Evolutionary conservation across 2,888 invertebrate species (phyloP), one percentile per base, ranked within the genome.

Genomic region (Phragmatobia fuliginosa): DNA sequence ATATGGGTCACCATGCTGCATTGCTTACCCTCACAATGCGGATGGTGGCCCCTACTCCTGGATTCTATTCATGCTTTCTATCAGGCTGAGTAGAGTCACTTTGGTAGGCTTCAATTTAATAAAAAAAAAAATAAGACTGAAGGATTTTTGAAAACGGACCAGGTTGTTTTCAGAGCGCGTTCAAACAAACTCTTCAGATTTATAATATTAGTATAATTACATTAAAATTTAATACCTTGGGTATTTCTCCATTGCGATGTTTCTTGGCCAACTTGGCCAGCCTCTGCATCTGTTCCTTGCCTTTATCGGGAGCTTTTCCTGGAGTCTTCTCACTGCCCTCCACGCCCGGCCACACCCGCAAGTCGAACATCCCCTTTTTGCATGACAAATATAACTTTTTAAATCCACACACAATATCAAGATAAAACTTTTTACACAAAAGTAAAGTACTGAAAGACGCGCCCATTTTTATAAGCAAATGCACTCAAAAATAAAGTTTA

Each of bases 221-320:
- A n/a, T 0, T 7, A n/a, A 49, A 21, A 36, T 25, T 33, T 25
- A 36, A 73, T 85, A 96, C 97, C 95, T 99, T 98, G 45, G 97
- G 97, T 93, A 99, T 97, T 86, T 99, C 98, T 18, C 99, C 99
- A 90, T 98, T 98, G 69, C 98, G 96, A 89, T 99, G 99, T 87
- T 98, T 98, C 91, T 99, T 99, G 0, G 98, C 98, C 61, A 99
- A 93, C 94, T 99, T 99, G 0, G 98, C 97, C 1, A 99, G 94
- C 59, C 98, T 93, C 87, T 98, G 98, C 97, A 98, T 98, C 90
- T 98, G 97, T 74, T 98, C 97, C 89, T 98, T 97, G 65, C 97
- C 97, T 16, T 96, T 95, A 84, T 98, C 97, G 25, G 97, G 96
- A 0, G 97, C 97, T 90, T 98, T 98, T 0, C 98, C 99, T 0